Base-by-base conservation (phyloP, 64 coral and sea anemone species). In the Dendronephthya gigantea region DNA sequence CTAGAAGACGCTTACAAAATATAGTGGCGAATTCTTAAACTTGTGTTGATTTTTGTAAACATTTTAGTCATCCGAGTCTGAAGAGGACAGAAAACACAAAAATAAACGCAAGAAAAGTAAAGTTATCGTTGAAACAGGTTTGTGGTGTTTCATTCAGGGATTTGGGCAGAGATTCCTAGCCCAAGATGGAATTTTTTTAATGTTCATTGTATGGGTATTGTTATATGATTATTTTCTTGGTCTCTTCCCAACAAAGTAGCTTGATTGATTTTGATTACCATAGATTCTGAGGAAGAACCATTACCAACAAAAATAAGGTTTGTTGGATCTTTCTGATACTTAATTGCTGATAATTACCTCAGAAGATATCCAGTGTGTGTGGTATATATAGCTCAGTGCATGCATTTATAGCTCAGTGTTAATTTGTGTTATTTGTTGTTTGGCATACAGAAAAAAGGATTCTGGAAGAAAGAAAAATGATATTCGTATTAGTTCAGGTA, bases 221-320 rank as follows among this genome's bases (percentile, higher is more conserved):
- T n/a, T n/a, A n/a, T n/a, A n/a, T n/a, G n/a, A n/a, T n/a, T n/a
- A n/a, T n/a, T n/a, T n/a, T n/a, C n/a, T n/a, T 0, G 1, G 55
- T 23, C 19, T 62, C 55, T 1, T 0, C 25, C 19, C 10, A 5
- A 62, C 19, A n/a, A n/a, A n/a, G n/a, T n/a, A n/a, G 19, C 3
- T 7, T n/a, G 25, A n/a, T 62, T 62, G 25, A 5, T 62, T 62
- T 62, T 62, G 6, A 58, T 62, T 62, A n/a, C n/a, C n/a, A n/a
- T 62, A 62, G 55, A 62, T 62, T 62, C 55, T 62, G 55, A 62
- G 19, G 55, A 62, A 22, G 55, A 62, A 62, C 55, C 55, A 27
- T 62, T 62, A 23, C 55, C 55, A n/a, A n/a, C 55, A 62, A 62
- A 62, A 62, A 62, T 62, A n/a, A 62, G 55, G 55, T 62, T 62